Conservation (phyloP, 2,113 vertebrate species). For the Rhinichthys klamathensis region DNA sequence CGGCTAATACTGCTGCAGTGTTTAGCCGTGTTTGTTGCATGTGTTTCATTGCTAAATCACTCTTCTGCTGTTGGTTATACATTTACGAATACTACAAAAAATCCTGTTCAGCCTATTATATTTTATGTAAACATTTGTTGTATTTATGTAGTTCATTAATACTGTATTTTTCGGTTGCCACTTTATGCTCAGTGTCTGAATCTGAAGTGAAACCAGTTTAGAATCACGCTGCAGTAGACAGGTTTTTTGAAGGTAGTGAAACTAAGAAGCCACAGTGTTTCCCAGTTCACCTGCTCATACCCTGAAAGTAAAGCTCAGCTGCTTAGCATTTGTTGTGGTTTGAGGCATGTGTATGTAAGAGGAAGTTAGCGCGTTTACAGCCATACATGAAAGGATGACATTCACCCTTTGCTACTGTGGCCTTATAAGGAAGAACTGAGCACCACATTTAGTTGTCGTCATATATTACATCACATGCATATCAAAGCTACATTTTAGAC, state of each 20-base stretch:
- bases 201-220: not conserved
- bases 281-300: slow-evolving; percentile 9
- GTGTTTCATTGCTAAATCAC: not conserved
- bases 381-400: not conserved
- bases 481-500: not conserved
- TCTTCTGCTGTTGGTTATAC: not conserved
- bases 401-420: not conserved
- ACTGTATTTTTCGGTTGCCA: not conserved
- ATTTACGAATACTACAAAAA: not conserved
- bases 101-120: no score
- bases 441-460: not conserved
- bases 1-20: not conserved
- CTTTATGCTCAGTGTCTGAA: not conserved
- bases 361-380: slow-evolving; percentile 28
- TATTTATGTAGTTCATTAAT: not conserved
- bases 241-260: not conserved
- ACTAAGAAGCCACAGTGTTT: not conserved
- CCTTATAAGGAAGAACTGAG: slow-evolving; percentile 41
- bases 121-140: not conserved
- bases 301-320: slow-evolving; percentile 21
- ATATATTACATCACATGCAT: not conserved
- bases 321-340: slow-evolving; percentile 35
- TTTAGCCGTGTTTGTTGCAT: not conserved
- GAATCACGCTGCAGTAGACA: not conserved
- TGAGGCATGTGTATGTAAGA: slow-evolving; percentile 21